A percentile compares a stretch with the other conserved stretches of the same genome.
phyloP scores from a whole-genome alignment of 2,888 invertebrate species.

The Tholera decimalis region DNA sequence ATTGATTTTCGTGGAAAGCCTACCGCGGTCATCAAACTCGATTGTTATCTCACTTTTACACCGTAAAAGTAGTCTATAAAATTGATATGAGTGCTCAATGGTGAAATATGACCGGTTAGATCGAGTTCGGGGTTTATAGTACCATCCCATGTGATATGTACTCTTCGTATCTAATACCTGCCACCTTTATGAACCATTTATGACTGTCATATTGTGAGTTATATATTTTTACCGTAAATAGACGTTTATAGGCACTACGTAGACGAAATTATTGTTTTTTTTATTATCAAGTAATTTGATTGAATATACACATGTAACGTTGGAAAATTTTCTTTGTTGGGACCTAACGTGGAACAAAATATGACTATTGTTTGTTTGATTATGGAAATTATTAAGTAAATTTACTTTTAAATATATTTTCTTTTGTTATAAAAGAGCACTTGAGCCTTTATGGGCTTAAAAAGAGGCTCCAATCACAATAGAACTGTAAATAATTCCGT shows the following conservation, averaged over 20 bases:
- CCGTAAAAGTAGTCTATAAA: conserved; percentile 56
- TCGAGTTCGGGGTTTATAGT: conserved; percentile 53
- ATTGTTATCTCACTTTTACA: conserved; percentile 51
- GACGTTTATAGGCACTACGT: conserved; percentile 65
- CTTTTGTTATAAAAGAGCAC: no score
- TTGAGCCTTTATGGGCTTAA: no score
- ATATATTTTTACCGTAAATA: conserved; percentile 64
- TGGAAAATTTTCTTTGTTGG: conserved; percentile 8
- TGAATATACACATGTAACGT: conserved; percentile 32
- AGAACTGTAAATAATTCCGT: no score
- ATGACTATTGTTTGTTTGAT: no score
- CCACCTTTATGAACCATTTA: conserved; percentile 73
- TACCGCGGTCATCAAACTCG: conserved; percentile 58
- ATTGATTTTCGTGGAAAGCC: conserved; percentile 53
- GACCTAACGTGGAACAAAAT: conserved; percentile 5
- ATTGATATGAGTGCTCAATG: conserved; percentile 45
- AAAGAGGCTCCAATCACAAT: no score
- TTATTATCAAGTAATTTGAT: conserved; percentile 64
- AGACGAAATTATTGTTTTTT: conserved; percentile 62
- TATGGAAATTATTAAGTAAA: no score
- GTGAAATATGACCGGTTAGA: conserved; percentile 41
- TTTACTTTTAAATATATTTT: no score
- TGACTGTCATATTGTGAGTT: conserved; percentile 69
- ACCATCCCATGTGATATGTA: conserved; percentile 12
- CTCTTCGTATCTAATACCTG: conserved; percentile 42